Evolutionary conservation across 1,140 invertebrate species (phyloP), one percentile per base, ranked within the genome.

Genomic region (Drosophila sulfurigaster): DNA sequence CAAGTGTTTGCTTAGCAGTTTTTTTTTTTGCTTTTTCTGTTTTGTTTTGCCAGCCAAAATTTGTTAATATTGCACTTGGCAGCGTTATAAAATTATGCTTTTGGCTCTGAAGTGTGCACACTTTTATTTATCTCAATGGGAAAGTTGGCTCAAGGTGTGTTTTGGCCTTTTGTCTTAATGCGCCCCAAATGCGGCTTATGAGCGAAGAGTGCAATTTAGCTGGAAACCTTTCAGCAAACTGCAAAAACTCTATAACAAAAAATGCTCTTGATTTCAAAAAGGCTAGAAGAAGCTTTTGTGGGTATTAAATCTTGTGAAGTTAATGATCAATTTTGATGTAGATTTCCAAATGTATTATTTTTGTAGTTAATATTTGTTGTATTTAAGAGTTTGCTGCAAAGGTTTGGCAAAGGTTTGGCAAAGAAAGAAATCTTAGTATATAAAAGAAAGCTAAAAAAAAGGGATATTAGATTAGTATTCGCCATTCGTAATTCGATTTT

Each of bases 21-120:
- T 67, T 65, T 30, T 30, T 2, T 41, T 38, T 49, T n/a, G n/a
- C n/a, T 49, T 28, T 70, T 52, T 8, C 15, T 46, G 6, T 51
- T 38, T 13, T 49, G 6, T 10, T 43, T 25, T 25, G 7, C 30
- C 4, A 11, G 15, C 15, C 16, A 28, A 58, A 64, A 25, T 76
- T 65, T 66, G 57, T 60, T 62, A 68, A 74, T 60, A 73, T 56
- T 77, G 63, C 69, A 77, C 68, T 75, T 75, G 73, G 60, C 58
- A n/a, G 45, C 16, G 38, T n/a, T 35, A 60, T n/a, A 56, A 56
- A 48, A 62, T 32, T 11, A 25, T 25, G 20, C 3, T 25, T 25
- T 25, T 25, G 20, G 20, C 20, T 25, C 20, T 54, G 30, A 68
- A 73, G 64, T 68, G 70, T 54, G 13, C 35, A 52, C 62, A 66